A percentile compares a stretch with the other conserved stretches of the same genome.
Conservation (phyloP, 2,797 vertebrate genomes). For the Diplodus sargus region DNA sequence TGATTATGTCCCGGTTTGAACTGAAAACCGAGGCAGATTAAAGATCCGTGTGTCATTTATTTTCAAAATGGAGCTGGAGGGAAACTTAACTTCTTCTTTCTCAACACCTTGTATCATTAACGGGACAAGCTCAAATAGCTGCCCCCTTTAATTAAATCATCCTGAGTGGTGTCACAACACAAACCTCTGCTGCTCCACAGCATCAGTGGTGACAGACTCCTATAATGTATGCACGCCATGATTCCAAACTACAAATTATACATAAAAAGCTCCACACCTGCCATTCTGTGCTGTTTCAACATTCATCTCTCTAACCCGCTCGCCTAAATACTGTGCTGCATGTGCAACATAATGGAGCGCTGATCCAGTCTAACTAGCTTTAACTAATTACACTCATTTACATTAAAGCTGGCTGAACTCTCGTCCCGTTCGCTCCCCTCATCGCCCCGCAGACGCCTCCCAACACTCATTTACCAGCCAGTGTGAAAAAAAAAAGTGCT, state of each 20-base stretch:
- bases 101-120: conserved; percentile 5
- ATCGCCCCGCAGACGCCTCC: conserved; percentile 33
- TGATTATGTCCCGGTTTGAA: conserved; percentile 10
- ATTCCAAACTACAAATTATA: neutral
- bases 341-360: conserved; percentile 24
- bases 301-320: conserved; percentile 23
- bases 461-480: conserved; percentile 31
- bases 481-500: conserved; percentile 15
- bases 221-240: too few species aligned
- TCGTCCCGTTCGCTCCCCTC: conserved; percentile 11
- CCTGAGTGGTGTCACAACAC: neutral
- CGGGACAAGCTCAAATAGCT: neutral
- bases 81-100: conserved; percentile 14
- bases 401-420: conserved; percentile 52
- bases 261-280: neutral
- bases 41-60: neutral
- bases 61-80: neutral
- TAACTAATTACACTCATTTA: conserved; percentile 61
- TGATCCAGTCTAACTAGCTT: conserved; percentile 45
- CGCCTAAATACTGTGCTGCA: conserved; percentile 18
- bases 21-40: neutral
- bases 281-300: conserved; percentile 8
- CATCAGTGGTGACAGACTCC: neutral
- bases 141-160: conserved; percentile 16
- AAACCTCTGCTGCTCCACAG: conserved; percentile 6